phyloP scores from a whole-genome alignment of 2,888 invertebrate species.

The Polymixis flavicincta region DNA sequence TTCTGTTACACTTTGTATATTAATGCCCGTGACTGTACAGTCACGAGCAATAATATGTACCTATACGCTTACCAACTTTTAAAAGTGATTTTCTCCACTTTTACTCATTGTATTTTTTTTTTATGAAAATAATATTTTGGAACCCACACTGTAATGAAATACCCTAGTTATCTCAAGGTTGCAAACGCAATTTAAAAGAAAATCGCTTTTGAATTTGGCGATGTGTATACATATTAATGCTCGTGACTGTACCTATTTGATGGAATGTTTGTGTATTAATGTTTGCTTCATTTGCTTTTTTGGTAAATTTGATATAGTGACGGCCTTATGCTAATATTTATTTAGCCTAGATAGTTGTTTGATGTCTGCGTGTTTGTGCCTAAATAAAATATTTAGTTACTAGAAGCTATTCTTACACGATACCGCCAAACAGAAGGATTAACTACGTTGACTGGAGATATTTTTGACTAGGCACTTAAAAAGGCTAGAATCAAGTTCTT shows the following conservation, averaged over 20 bases:
- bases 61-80: too few relatives aligned
- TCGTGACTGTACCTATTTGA: not conserved
- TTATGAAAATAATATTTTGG: too few relatives aligned
- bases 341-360: not conserved
- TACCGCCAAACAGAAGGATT: not conserved
- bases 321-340: conserved; percentile 17
- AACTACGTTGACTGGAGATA: not conserved
- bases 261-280: conserved; percentile 2
- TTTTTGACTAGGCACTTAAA: not conserved
- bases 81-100: too few relatives aligned
- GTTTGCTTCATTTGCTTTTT: conserved; percentile 1
- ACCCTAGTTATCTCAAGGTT: too few relatives aligned
- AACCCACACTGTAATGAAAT: too few relatives aligned
- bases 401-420: not conserved
- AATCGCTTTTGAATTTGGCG: too few relatives aligned
- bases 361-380: not conserved
- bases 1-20: too few relatives aligned
- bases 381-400: not conserved
- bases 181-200: too few relatives aligned
- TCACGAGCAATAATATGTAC: too few relatives aligned
- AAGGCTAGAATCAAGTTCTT: not conserved
- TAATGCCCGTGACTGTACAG: too few relatives aligned
- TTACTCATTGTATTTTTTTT: too few relatives aligned
- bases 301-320: not conserved
- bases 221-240: too few relatives aligned